Evolutionary conservation across 2,797 vertebrate species (phyloP), one percentile per base, ranked within the genome.

Genomic region (Scolopax rusticola): DNA sequence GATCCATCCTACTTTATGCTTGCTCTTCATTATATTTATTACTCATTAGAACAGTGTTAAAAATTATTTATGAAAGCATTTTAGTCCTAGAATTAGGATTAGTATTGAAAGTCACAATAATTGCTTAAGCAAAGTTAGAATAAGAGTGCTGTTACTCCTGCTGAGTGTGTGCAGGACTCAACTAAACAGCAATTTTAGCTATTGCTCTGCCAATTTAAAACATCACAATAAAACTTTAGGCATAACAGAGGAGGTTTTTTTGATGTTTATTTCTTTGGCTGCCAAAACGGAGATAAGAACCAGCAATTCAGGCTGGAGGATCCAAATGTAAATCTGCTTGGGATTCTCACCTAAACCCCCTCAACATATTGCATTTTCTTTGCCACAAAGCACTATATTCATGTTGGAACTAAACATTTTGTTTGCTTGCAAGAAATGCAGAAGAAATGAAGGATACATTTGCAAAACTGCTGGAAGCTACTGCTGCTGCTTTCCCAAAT

Each of bases 31-130:
- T 94, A 75, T 63, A 40, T 76, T 92, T 87, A 90, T 83, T 76
- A 92, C 88, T 90, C 21, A 61, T 73, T 60, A 77, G 56, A 57
- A 68, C 6, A 50, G 51, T 71, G 8, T 84, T 93, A 82, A 75
- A 91, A 85, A 86, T 95, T 93, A 94, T 95, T 94, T 96, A 96
- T 95, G 61, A 84, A 90, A 90, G 33, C 23, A 89, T 94, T 94
- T 87, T 78, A 69, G 48, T 89, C 48, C 36, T 81, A 60, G 95
- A 95, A 95, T 94, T 96, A 93, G 57, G 64, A 85, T 88, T 95
- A 59, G 60, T 86, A 24, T 27, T 48, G 32, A 69, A 87, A 91
- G 45, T 87, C 87, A 56, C 27, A 82, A 28, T 28, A 77, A 63
- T 65, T 83, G 30, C 24, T 84, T 48, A 65, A 76, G 59, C 2